Percentiles rank a stretch among this genome's conserved stretches.
Evolutionary conservation across 2,797 vertebrate species (phyloP).

Genomic region (Rhincodon typus): DNA sequence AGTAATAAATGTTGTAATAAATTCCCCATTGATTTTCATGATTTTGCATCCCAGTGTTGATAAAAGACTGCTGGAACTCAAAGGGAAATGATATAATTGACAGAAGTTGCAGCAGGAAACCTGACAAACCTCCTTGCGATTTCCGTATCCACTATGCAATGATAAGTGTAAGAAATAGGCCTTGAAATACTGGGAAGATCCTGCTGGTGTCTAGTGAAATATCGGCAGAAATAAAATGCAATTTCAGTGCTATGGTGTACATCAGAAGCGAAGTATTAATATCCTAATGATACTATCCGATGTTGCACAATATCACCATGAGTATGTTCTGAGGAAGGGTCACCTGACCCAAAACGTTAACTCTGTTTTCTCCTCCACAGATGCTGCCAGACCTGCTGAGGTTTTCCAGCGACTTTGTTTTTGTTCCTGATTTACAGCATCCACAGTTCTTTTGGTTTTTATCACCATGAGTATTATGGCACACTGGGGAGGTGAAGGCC

Average conservation of each 20-base stretch:
- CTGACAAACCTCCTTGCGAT: background rate
- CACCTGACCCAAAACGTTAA: no score
- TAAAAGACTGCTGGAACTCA: background rate
- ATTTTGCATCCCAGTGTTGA: background rate
- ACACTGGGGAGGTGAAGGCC: no score
- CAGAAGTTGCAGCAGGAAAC: background rate
- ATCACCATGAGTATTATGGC: background rate
- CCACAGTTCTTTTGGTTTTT: no score
- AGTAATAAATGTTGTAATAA: background rate
- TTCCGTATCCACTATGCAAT: background rate
- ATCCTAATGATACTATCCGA: background rate
- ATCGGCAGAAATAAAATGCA: background rate
- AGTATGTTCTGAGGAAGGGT: background rate
- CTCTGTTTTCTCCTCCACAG: no score
- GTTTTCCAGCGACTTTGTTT: no score
- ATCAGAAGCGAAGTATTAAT: background rate
- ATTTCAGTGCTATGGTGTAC: background rate
- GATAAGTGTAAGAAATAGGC: background rate
- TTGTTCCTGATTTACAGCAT: no score
- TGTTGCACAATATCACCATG: background rate
- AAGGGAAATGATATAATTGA: background rate
- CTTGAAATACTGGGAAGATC: background rate
- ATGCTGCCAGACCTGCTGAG: no score
- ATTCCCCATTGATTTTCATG: background rate
- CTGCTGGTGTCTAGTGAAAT: background rate